These are phyloP conservation scores for Manis crassicaudata DNA, from an alignment of 2,797 vertebrate genomes.

Conservation along the genomic window DNA sequence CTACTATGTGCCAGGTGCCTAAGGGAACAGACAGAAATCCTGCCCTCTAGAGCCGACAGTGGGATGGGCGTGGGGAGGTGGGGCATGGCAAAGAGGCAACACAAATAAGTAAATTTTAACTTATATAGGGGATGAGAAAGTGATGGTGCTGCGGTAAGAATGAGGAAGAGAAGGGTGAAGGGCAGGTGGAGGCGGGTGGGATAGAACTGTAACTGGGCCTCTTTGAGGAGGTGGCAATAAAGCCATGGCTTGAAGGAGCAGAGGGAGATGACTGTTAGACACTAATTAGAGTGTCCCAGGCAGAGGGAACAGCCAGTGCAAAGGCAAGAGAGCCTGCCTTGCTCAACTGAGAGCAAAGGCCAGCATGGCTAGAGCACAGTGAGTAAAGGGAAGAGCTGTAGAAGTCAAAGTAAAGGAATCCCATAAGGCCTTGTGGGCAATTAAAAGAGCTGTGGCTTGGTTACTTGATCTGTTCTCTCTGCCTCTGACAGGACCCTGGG, in stretches of 20 bases:
- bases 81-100: neutral
- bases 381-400: neutral
- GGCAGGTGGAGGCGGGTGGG: fast-evolving
- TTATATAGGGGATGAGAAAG: neutral
- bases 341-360: neutral
- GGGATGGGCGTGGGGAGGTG: neutral
- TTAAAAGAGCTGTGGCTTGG: neutral
- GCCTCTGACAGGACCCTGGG: neutral
- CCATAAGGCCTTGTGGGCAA: no score
- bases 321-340: neutral
- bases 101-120: neutral
- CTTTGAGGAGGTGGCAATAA: neutral
- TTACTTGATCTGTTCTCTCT: neutral
- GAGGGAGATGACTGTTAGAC: neutral
- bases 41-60: neutral
- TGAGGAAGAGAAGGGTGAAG: neutral
- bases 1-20: neutral
- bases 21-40: neutral
- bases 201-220: neutral
- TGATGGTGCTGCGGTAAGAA: neutral
- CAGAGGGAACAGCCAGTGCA: neutral
- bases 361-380: neutral
- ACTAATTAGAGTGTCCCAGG: neutral
- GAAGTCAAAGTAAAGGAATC: neutral
- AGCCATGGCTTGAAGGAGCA: neutral